Percentiles rank a stretch among this genome's conserved stretches.
Conservation (phyloP, 1,140 invertebrate species). For the Leptinotarsa defecta region DNA sequence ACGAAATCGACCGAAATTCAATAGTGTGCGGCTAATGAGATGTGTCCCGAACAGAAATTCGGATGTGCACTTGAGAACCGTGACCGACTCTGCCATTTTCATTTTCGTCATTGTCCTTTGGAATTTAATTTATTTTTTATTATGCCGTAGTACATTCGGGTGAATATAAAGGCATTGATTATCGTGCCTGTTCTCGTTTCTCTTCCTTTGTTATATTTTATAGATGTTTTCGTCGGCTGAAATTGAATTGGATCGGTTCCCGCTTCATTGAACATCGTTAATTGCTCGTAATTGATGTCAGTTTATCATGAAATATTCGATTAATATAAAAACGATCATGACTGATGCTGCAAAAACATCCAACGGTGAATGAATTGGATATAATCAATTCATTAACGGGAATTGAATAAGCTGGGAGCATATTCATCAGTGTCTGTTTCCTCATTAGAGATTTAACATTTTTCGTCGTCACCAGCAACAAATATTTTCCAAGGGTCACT, state of each 20-base stretch:
- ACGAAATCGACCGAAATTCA: slow-evolving; percentile 41
- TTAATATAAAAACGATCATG: no score
- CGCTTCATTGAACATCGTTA: not conserved
- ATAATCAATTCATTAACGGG: no score
- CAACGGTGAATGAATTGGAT: no score
- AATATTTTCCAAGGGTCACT: no score
- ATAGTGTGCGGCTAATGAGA: slow-evolving; percentile 42
- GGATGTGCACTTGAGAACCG: slow-evolving; percentile 24
- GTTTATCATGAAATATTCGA: not conserved
- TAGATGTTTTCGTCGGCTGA: slow-evolving; percentile 4
- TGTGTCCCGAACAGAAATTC: slow-evolving; percentile 41
- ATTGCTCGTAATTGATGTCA: slow-evolving; percentile 3
- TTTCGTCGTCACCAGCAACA: no score
- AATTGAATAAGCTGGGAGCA: no score
- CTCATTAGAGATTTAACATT: no score
- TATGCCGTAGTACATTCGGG: not conserved
- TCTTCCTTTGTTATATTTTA: slow-evolving; percentile 14
- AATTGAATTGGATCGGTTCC: slow-evolving; percentile 1
- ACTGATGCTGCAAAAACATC: no score
- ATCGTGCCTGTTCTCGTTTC: slow-evolving; percentile 2
- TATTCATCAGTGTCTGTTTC: no score
- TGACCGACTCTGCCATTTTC: slow-evolving; percentile 1
- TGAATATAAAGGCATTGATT: not conserved
- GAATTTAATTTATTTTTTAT: slow-evolving; percentile 24
- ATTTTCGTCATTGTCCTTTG: not conserved